Base-by-base conservation (phyloP, 1,140 invertebrate species). In the Pectinophora gossypiella region DNA sequence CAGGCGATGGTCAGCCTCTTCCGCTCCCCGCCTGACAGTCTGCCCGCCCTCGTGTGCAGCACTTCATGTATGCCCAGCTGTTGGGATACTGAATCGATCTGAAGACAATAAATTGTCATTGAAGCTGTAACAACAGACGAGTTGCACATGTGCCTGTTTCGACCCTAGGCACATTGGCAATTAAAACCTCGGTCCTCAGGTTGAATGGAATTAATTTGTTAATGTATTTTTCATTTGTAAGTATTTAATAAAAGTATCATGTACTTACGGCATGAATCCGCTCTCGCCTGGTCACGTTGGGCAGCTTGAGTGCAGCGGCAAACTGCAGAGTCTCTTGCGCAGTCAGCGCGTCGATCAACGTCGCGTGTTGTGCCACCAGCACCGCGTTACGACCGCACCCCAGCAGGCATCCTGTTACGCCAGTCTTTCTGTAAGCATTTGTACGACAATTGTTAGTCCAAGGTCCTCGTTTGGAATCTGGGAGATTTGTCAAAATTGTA, bases 1-100 rank as follows among this genome's bases (percentile, higher is more conserved):
- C 95, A 89, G 0, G 93, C 95, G 15, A 97, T 96, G 0, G 94
- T 95, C 1, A 97, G 80, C 9, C 95, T 89, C 71, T 96, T 97
- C n/a, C 92, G 88, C 76, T 97, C 95, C 0, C 96, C 96, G 0
- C 95, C 95, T 4, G 95, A 96, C 21, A 97, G 73, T 20, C 91
- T 87, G 0, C 85, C 76, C 0, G 92, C 91, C 55, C 91, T 79
- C 0, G 94, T 96, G 23, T 92, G 81, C 32, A 91, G 85, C 20
- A 91, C 91, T 20, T 92, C 90, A 1, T 68, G 56, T 5, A 93
- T 86, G 23, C 90, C 90, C 3, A 94, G 69, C 42, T 90, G 89
- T 6, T 89, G 81, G 4, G 90, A 72, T 1, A 93, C 89, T 21
- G 90, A 82, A 5, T 88, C 78, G 22, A 93, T 85, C 92, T 93